Conservation (phyloP, 2,797 vertebrate species). For the Liasis olivaceus region DNA sequence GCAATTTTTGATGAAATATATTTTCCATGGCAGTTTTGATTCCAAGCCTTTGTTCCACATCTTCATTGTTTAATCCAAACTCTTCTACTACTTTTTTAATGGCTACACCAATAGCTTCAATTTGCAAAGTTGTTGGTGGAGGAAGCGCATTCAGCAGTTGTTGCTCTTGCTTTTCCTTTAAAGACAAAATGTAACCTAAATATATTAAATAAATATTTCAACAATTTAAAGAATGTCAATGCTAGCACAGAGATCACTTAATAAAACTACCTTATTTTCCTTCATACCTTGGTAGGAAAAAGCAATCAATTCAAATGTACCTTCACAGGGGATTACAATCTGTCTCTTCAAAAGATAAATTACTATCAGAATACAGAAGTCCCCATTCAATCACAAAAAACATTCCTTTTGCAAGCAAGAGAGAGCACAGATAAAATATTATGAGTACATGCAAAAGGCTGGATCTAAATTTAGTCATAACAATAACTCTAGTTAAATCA, state of each 20-base stretch:
- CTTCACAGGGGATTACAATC: neutral
- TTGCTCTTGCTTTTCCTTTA: conserved; percentile 88
- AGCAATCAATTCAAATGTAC: neutral
- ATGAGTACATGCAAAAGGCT: neutral
- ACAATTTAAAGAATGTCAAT: neutral
- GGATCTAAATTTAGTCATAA: neutral
- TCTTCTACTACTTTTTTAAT: conserved; percentile 81
- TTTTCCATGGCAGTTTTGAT: conserved; percentile 84
- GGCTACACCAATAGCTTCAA: conserved; percentile 78
- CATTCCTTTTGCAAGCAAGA: neutral
- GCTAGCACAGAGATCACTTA: neutral
- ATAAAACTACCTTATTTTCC: neutral
- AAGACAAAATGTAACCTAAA: conserved; percentile 35
- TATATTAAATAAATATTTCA: neutral
- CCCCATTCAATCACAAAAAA: neutral
- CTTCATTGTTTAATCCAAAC: conserved; percentile 82
- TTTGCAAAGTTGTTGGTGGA: conserved; percentile 82
- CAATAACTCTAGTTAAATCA: neutral
- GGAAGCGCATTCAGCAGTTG: conserved; percentile 82
- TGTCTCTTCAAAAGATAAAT: neutral
- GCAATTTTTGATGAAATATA: conserved; percentile 80
- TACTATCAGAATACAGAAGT: neutral
- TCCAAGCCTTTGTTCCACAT: conserved; percentile 77
- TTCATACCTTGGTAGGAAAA: neutral
- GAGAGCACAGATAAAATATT: neutral